Evolutionary conservation across 2,797 vertebrate genomes (phyloP).

Genomic region (Petrocephalus schoutedeni): DNA sequence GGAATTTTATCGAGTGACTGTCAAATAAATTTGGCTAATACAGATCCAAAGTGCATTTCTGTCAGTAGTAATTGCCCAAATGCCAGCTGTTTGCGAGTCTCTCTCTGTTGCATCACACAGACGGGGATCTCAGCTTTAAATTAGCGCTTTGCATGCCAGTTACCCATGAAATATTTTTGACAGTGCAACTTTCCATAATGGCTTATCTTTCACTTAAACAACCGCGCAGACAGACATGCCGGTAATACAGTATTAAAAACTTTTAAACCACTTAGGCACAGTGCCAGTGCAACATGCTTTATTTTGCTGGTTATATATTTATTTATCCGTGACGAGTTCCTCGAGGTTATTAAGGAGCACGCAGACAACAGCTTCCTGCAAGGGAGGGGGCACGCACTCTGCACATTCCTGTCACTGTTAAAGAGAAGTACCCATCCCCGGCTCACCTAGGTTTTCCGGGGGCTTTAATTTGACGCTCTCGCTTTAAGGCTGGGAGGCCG

Average conservation of each 20-base stretch:
- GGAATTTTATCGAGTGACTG: slow-evolving; percentile 47
- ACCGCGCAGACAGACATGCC: slow-evolving; percentile 33
- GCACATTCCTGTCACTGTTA: slow-evolving; percentile 34
- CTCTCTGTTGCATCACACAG: slow-evolving; percentile 47
- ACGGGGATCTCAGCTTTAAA: slow-evolving; percentile 46
- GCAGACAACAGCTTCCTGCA: slow-evolving; percentile 7
- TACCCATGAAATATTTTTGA: slow-evolving; percentile 52
- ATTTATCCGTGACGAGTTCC: slow-evolving; percentile 15
- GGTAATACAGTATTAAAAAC: slow-evolving; percentile 42
- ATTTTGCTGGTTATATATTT: slow-evolving; percentile 19
- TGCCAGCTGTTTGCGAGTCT: slow-evolving; percentile 50
- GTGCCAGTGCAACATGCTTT: slow-evolving; percentile 8
- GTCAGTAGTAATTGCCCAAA: slow-evolving; percentile 48
- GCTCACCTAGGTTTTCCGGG: slow-evolving; percentile 60
- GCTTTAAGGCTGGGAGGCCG: slow-evolving; percentile 51
- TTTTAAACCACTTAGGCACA: slow-evolving; percentile 50
- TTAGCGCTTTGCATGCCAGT: slow-evolving; percentile 43
- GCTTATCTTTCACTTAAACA: slow-evolving; percentile 44
- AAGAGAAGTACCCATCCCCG: slow-evolving; percentile 31
- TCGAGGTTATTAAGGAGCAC: slow-evolving; percentile 13
- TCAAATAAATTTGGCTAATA: slow-evolving; percentile 53
- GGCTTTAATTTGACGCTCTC: slow-evolving; percentile 68
- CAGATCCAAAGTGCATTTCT: slow-evolving; percentile 48
- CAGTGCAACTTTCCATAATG: slow-evolving; percentile 44
- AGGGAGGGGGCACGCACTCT: background rate